Evolutionary conservation across 2,113 vertebrate species (phyloP), one percentile per base, ranked within the genome.

Genomic region (Nerophis lumbriciformis): DNA sequence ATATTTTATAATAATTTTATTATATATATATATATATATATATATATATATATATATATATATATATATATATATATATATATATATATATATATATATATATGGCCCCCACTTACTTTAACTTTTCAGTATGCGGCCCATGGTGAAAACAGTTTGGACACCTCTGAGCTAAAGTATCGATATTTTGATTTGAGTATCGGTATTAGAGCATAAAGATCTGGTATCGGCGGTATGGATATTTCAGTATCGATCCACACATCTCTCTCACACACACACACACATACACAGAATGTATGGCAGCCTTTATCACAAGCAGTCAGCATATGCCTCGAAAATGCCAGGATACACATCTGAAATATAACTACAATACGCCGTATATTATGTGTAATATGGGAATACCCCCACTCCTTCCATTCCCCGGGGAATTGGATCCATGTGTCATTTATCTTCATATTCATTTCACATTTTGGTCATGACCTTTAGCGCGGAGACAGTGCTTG

Each of bases 401-500:
- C 13, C 6, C 53, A 36, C 53, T 12, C 42, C 42, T 4, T 45
- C 42, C 53, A n/a, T 13, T 13, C 12, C 51, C 51, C 2, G 14
- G 58, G 39, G 48, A 61, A 69, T 78, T 82, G 61, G 65, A 78
- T 73, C 72, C 53, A 54, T 70, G 61, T 77, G 75, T 79, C 77
- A 83, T 89, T 79, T 76, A 80, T 87, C 85, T 85, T 86, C 68
- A 84, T 86, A 80, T 82, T 80, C 81, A 82, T 79, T 85, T 83
- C 80, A 79, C 81, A 80, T 80, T 81, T 83, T 83, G 80, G 81
- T 87, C 81, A 75, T 86, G 85, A 88, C 87, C 87, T 88, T 87
- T 86, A 73, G 59, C 48, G 72, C 10, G 69, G 72, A 86, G 81
- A 83, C 83, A 81, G 63, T 75, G 78, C 68, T 80, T 86, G 85